These are phyloP conservation scores for Nemopilema nomurai DNA, from an alignment of 30 jellyfish, hydroid and myxozoan species.

Conservation along the genomic window DNA sequence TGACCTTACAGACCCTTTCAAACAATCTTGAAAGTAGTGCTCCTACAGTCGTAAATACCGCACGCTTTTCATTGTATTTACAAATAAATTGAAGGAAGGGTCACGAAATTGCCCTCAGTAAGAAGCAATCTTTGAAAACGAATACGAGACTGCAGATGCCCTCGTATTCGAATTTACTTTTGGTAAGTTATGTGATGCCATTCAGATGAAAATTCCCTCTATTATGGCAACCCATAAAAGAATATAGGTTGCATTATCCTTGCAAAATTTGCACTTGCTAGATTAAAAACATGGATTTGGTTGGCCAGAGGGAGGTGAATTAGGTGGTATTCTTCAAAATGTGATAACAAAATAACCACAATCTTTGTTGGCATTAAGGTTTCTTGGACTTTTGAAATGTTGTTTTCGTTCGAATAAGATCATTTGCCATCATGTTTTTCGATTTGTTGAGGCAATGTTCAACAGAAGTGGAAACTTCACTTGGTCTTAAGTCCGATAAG, in stretches of 20 bases:
- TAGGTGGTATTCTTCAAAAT: neutral
- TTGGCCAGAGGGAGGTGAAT: neutral
- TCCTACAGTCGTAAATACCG: too few species aligned
- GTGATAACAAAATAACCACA: neutral
- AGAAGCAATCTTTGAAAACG: neutral
- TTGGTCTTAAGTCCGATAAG: too few species aligned
- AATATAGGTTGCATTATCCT: neutral
- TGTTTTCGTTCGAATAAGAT: neutral
- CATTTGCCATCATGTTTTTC: neutral
- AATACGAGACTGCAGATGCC: too few species aligned
- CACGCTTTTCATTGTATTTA: too few species aligned
- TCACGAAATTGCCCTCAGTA: neutral
- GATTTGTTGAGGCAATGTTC: neutral
- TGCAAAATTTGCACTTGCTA: neutral
- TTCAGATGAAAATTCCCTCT: too few species aligned
- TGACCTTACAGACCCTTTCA: too few species aligned
- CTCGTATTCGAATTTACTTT: too few species aligned
- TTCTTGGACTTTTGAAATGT: neutral
- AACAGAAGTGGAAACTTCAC: too few species aligned
- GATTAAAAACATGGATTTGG: neutral
- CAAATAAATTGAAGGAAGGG: neutral
- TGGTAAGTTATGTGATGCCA: too few species aligned
- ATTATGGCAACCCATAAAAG: too few species aligned
- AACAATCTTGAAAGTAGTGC: too few species aligned
- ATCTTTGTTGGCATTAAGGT: neutral